These are phyloP conservation scores for Aleiodes leptofemur DNA, from an alignment of 2,888 invertebrate genomes.

Conservation along the genomic window DNA sequence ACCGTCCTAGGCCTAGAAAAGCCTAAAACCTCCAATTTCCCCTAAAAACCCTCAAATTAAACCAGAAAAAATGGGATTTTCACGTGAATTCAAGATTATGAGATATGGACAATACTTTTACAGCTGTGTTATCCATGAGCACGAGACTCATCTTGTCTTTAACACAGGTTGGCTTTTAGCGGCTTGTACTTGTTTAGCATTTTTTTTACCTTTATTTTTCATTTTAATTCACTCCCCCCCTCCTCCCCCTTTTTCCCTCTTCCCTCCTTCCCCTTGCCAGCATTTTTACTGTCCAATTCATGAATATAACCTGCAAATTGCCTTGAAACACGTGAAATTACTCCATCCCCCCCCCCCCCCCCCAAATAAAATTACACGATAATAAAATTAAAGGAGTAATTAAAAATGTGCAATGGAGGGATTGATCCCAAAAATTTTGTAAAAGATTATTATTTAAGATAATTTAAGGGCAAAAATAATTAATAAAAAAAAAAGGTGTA, in stretches of 20 bases:
- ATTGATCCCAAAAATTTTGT: neutral
- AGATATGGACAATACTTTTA: slow-evolving; percentile 58
- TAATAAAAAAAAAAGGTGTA: slow-evolving; percentile 2
- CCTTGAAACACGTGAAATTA: slow-evolving; percentile 7
- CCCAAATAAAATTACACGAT: neutral
- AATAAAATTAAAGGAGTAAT: neutral
- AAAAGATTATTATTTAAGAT: slow-evolving; percentile 27
- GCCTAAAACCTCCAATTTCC: too few relatives aligned
- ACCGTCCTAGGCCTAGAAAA: too few relatives aligned
- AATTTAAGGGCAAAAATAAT: neutral
- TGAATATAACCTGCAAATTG: neutral
- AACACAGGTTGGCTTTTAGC: slow-evolving; percentile 65
- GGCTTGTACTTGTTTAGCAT: slow-evolving; percentile 35
- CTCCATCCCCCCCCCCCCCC: slow-evolving; percentile 5
- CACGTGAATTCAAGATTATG: slow-evolving; percentile 4
- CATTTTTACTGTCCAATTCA: slow-evolving; percentile 13
- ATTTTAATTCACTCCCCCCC: neutral
- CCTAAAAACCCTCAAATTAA: too few relatives aligned
- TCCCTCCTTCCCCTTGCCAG: too few relatives aligned
- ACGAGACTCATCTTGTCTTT: slow-evolving; percentile 49
- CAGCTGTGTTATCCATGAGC: slow-evolving; percentile 51
- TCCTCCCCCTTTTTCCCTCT: too few relatives aligned
- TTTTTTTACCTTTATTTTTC: slow-evolving; percentile 12
- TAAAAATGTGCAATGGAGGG: slow-evolving; percentile 27
- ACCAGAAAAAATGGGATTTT: neutral